Base-by-base conservation (phyloP, 2,888 invertebrate species). In the Penaeus monodon region DNA sequence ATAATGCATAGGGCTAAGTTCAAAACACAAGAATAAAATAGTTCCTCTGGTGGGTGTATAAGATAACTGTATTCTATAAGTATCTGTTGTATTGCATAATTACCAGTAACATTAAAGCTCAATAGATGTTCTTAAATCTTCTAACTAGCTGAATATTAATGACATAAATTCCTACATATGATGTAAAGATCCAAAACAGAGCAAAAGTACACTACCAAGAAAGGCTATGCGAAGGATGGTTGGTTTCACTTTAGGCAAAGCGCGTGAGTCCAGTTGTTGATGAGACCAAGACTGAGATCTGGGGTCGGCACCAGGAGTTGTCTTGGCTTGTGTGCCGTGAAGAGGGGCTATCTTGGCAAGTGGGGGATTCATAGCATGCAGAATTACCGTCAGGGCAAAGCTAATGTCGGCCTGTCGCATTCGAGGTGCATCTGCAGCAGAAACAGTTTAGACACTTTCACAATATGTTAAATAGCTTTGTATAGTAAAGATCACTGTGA, bases 371-470 rank as follows among this genome's bases (percentile, higher is more conserved):
- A 99, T 95, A 20, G 98, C 96, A 92, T 96, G 96, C 63, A 99
- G 94, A 24, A 99, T 96, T 57, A 98, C 95, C 4, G 96, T 97
- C 89, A 99, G 94, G 83, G 98, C 95, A 93, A 97, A 99, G 90
- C 96, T 95, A 29, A 99, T 96, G 92, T 99, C 99, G 24, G 95
- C 95, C 91, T 96, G 96, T 81, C 97, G 95, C 91, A 99, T 94
- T 90, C 96, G 96, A 0, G 98, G 97, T 49, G 97, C 96, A 92
- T 98, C 98, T 96, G 93, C 93, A 96, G 96, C 91, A 97, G 97
- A 92, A 97, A 57, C 57, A 57, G 10, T 20, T 10, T 57, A 57
- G 57, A 57, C 10, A 44, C 17, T 57, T 57, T 57, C 17, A 57
- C 3, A 57, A 14, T 1, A 17, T 17, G 57, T 57, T 20, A 57